These are phyloP conservation scores for Luscinia megarhynchos DNA, from an alignment of 2,797 vertebrate species.

Conservation along the genomic window DNA sequence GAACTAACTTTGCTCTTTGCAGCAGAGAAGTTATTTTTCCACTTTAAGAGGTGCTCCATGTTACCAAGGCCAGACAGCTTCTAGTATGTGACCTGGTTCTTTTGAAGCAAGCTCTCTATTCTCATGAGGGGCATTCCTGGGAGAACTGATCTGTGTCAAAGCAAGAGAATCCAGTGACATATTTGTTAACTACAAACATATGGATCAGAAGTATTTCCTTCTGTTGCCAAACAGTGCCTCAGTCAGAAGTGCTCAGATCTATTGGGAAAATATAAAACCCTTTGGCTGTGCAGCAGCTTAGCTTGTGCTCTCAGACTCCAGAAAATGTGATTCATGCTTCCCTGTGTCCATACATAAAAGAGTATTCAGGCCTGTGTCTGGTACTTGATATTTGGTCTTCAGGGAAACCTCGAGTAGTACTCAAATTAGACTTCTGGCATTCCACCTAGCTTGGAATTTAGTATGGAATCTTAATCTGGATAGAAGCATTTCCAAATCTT, in stretches of 20 bases:
- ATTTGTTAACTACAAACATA: not conserved
- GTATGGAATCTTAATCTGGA: not conserved
- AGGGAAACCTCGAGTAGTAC: not conserved
- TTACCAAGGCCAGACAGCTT: not conserved
- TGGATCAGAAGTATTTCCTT: slow-evolving; percentile 20
- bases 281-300: slow-evolving; percentile 1
- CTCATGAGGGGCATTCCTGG: not conserved
- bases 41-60: not conserved
- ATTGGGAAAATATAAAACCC: not conserved
- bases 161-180: not conserved
- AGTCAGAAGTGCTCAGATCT: not conserved
- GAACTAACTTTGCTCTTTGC: not conserved
- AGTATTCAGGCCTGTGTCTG: not conserved
- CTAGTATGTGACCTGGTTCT: not conserved
- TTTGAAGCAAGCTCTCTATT: slow-evolving; percentile 5
- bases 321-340: not conserved
- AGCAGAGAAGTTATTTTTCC: not conserved
- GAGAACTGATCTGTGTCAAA: not conserved
- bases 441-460: not conserved
- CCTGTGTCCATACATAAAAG: not conserved
- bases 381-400: not conserved
- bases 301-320: not conserved
- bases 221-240: not conserved
- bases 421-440: not conserved
- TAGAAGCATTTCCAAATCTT: not conserved